Evolutionary conservation across 2,888 invertebrate species (phyloP).

Genomic region (Dugesia japonica): DNA sequence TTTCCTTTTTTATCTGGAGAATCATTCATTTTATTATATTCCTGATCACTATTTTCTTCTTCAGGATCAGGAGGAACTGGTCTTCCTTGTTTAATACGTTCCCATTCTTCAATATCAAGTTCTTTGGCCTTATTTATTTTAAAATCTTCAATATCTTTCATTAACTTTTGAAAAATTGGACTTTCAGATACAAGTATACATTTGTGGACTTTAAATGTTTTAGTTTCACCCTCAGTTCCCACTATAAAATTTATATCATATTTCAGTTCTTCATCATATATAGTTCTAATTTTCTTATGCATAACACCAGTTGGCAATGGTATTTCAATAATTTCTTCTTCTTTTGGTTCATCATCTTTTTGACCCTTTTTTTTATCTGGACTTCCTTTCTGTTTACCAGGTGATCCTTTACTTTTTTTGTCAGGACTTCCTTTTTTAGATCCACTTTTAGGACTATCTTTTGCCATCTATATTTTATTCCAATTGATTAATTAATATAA

Average conservation of each 20-base stretch:
- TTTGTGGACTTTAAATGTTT: slow-evolving; percentile 22
- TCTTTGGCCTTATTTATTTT: background rate
- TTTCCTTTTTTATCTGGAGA: slow-evolving; percentile 12
- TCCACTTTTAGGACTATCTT: slow-evolving; percentile 5
- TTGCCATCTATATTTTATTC: background rate
- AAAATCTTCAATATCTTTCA: background rate
- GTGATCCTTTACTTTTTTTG: slow-evolving; percentile 21
- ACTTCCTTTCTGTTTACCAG: slow-evolving; percentile 21
- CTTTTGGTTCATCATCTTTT: background rate
- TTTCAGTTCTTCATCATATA: slow-evolving; percentile 10
- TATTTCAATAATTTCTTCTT: slow-evolving; percentile 9
- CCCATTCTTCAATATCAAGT: background rate
- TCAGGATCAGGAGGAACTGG: slow-evolving; percentile 17
- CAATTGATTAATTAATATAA: background rate
- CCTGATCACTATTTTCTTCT: background rate
- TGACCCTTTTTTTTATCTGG: slow-evolving; percentile 25
- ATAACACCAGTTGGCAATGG: slow-evolving; percentile 24
- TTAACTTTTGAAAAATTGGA: slow-evolving; percentile 25
- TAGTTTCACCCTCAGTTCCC: slow-evolving; percentile 21
- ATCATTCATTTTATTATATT: background rate
- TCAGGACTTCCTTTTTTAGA: background rate
- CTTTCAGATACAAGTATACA: slow-evolving; percentile 25
- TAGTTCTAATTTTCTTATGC: slow-evolving; percentile 20
- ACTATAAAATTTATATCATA: slow-evolving; percentile 29
- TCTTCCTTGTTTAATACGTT: background rate